Conservation (phyloP, 1,140 invertebrate species). For the Whitmania pigra region DNA sequence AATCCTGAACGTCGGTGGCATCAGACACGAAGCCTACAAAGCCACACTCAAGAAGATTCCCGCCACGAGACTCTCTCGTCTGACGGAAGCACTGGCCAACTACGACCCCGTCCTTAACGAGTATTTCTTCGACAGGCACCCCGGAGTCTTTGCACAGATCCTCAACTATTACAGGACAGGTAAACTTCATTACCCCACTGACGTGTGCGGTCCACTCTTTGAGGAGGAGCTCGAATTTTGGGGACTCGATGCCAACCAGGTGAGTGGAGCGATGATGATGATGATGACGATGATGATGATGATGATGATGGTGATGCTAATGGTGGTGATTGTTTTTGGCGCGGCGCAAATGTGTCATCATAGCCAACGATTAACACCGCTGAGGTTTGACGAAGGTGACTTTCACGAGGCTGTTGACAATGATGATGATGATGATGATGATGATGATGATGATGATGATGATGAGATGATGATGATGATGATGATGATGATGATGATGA, state of each 20-base stretch:
- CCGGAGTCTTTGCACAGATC: constrained; percentile 29
- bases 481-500: too few species aligned
- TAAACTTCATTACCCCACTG: constrained; percentile 28
- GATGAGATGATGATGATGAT: constrained; percentile 7
- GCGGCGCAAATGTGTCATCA: background rate
- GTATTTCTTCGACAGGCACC: constrained; percentile 30
- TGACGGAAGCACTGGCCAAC: constrained; percentile 25
- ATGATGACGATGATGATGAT: constrained; percentile 3
- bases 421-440: constrained; percentile 8
- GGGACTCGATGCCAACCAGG: constrained; percentile 46
- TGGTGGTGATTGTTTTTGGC: background rate
- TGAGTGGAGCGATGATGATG: background rate
- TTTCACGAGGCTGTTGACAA: background rate
- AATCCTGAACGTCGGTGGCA: constrained; percentile 28
- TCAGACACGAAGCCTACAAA: constrained; percentile 26
- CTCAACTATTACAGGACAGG: constrained; percentile 30
- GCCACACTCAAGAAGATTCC: constrained; percentile 27
- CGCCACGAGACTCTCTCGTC: constrained; percentile 25
- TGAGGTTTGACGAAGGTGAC: background rate
- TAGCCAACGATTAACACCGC: background rate
- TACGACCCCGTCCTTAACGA: constrained; percentile 26
- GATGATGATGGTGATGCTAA: background rate
- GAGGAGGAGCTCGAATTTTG: constrained; percentile 58
- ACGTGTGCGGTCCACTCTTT: constrained; percentile 52
- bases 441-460: background rate